Base-by-base conservation (phyloP, 2,113 vertebrate species). In the Notiomystis cincta region DNA sequence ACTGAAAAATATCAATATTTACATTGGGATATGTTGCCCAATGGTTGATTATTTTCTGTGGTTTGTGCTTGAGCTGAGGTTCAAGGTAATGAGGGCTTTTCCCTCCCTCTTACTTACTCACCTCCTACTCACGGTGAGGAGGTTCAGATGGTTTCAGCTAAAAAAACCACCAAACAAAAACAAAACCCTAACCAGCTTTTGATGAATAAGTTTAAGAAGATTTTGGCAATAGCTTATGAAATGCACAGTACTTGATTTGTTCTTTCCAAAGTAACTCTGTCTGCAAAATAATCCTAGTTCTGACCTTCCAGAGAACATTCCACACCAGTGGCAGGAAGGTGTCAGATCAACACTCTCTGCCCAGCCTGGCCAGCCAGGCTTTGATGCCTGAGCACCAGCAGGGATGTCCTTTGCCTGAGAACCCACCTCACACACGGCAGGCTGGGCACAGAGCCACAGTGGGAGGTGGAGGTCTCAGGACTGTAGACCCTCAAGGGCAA, bases 1-100 rank as follows among this genome's bases (percentile, higher is more conserved):
- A 67, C 82, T 76, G 47, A 82, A 83, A 96, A 96, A 95, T 58
- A 93, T 76, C 89, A 93, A 78, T 96, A 96, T 96, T 90, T 78
- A 87, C 35, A 51, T 65, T 61, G 91, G 61, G 65, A 50, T 77
- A n/a, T 45, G 40, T 76, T 94, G 60, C 50, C 87, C 83, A 86
- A 47, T 75, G 82, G 80, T 73, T 96, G 85, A 73, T 96, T 94
- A 66, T 94, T 96, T 96, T 96, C 84, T 82, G 75, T 92, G 92
- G 82, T 81, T 89, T 92, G 28, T 93, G 69, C 67, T 91, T 88
- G 92, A 96, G 47, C 83, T 93, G 71, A 84, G 35, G 61, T 93
- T 95, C 60, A 91, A 83, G 65, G 78, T 48, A 51, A 64, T 18
- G 30, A 56, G 57, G 77, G 35, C n/a, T 95, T 93, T 83, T 82